A percentile compares a stretch with the other conserved stretches of the same genome.
These are phyloP conservation scores for Parauchenoglanis punctatus DNA, from an alignment of 2,797 vertebrate genomes.

Conservation along the genomic window DNA sequence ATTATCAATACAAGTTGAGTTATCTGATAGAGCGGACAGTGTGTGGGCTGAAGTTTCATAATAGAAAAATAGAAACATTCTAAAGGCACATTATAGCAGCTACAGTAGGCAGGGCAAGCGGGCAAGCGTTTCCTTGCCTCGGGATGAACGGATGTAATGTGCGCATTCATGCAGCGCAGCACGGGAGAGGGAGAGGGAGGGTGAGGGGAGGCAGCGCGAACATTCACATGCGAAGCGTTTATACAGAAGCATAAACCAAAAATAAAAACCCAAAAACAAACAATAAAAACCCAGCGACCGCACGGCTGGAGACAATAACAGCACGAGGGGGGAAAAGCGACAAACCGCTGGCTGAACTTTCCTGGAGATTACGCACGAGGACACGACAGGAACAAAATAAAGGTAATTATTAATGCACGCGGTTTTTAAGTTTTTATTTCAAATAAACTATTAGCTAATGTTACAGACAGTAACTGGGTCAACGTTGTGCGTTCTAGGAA, in stretches of 20 bases:
- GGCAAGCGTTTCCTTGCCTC: background rate
- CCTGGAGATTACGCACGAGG: background rate
- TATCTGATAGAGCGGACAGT: background rate
- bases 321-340: background rate
- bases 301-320: background rate
- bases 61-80: background rate
- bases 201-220: conserved; percentile 1
- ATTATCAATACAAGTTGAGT: background rate
- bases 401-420: conserved; percentile 32
- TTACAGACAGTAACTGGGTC: background rate
- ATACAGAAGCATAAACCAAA: conserved; percentile 33
- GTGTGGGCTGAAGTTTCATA: background rate
- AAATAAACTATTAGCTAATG: conserved; percentile 15
- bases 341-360: conserved; percentile 42
- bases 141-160: conserved; percentile 4
- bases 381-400: background rate
- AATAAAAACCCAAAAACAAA: background rate
- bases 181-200: conserved; percentile 33
- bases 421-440: conserved; percentile 34
- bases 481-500: too few relatives aligned
- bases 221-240: conserved; percentile 35
- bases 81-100: background rate
- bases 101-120: background rate
- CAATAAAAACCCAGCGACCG: background rate
- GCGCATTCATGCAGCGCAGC: conserved; percentile 42